Base-by-base conservation (phyloP, 1,140 invertebrate species). In the Bombus impatiens region DNA sequence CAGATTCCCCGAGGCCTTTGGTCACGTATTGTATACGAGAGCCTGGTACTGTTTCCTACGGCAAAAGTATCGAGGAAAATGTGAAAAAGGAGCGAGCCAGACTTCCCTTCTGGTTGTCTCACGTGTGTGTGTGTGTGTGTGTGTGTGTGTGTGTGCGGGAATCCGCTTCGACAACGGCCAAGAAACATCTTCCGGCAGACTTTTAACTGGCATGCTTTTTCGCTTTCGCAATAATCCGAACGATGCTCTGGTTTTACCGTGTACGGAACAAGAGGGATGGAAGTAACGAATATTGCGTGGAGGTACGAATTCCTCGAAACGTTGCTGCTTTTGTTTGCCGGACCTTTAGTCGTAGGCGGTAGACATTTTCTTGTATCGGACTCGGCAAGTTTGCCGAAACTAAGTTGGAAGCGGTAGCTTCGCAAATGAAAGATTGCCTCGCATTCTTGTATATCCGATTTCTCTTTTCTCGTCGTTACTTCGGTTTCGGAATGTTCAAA, bases 11-110 rank as follows among this genome's bases (percentile, higher is more conserved):
- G 59, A 47, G 72, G 82, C 35, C 35, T 44, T 32, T 78, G 77
- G 37, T 42, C n/a, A 62, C 67, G 42, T 57, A 78, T 78, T 83
- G 74, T 68, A 53, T 68, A 18, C 18, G 35, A 10, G 59, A 62
- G 12, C 44, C 28, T 53, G 32, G 35, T 47, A 75, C 68, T 83
- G 44, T 83, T 68, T 78, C 74, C 47, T 57, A 22, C 62, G 44
- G 12, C 35, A 76, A 42, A 53, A 68, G 82, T 78, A 68, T 78
- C 74, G 35, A 22, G 62, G 62, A 32, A 77, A 83, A 83, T 35
- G 72, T 47, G 44, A 44, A 70, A 83, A 83, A 83, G 82, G 44
- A 83, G 9, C 71, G 18, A 40, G n/a, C 15, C 76, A 35, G 40
- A 25, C 57, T 32, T 44, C 37, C 40, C 18, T 83, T 68, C 35